Evolutionary conservation across 2,888 invertebrate genomes (phyloP).

Genomic region (Synergus umbraculus): DNA sequence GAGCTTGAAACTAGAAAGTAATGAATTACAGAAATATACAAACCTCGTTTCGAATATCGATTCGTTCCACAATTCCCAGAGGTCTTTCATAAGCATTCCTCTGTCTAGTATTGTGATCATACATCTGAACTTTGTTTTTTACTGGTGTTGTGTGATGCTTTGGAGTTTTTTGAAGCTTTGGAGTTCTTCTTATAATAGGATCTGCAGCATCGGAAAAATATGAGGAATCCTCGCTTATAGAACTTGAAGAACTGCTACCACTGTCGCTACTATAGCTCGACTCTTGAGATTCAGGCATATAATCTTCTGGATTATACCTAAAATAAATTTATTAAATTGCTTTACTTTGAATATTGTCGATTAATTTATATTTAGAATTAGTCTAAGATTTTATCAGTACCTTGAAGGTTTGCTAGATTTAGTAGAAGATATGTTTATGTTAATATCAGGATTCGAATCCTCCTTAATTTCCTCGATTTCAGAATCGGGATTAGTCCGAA

Average conservation of each 20-base stretch:
- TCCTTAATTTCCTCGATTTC: conserved; percentile 4
- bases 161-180: conserved; percentile 56
- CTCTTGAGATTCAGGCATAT: conserved; percentile 64
- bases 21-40: background rate
- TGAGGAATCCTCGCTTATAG: conserved; percentile 72
- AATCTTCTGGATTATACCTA: conserved; percentile 71
- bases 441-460: conserved; percentile 51
- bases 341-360: background rate
- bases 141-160: conserved; percentile 56
- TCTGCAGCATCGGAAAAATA: conserved; percentile 69
- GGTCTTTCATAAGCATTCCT: conserved; percentile 66
- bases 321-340: conserved; percentile 9
- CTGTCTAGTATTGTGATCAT: conserved; percentile 68
- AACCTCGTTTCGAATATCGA: conserved; percentile 66
- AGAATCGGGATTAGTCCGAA: conserved; percentile 23
- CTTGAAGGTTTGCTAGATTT: conserved; percentile 65
- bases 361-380: background rate
- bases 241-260: conserved; percentile 61
- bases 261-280: conserved; percentile 53
- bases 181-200: conserved; percentile 48
- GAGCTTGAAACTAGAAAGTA: background rate
- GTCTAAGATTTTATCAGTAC: conserved; percentile 48
- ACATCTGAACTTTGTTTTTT: conserved; percentile 68
- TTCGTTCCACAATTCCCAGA: conserved; percentile 67
- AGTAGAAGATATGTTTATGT: conserved; percentile 56